phyloP scores from a whole-genome alignment of 2,113 vertebrate genomes.

The Leucopsar rothschildi region DNA sequence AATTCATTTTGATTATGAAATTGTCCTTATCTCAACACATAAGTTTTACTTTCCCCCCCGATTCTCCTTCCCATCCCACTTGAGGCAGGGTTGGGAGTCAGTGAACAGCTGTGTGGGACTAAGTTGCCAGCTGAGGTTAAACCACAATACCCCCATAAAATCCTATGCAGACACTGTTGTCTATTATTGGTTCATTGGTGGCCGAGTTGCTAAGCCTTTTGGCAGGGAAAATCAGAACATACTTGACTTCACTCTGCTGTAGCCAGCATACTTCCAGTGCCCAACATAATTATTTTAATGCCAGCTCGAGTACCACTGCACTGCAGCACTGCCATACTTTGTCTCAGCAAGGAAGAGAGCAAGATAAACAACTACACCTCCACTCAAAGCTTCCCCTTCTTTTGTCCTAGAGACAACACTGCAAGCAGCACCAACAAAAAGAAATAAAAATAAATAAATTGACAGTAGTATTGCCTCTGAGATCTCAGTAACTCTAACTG shows the following conservation, averaged over 20 bases:
- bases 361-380: neutral
- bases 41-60: neutral
- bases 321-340: slow-evolving; percentile 17
- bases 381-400: neutral
- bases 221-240: slow-evolving; percentile 25
- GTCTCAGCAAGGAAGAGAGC: neutral
- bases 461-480: neutral
- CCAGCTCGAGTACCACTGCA: neutral
- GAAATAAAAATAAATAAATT: neutral
- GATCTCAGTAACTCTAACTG: neutral
- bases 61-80: neutral
- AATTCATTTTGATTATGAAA: neutral
- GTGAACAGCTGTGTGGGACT: neutral
- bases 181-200: neutral
- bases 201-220: slow-evolving; percentile 7
- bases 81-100: neutral
- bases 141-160: neutral
- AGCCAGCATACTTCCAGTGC: slow-evolving; percentile 15
- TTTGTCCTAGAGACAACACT: neutral
- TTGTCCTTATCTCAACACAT: neutral
- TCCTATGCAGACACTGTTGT: neutral
- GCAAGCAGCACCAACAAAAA: neutral
- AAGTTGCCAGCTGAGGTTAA: neutral
- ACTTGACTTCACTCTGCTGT: neutral
- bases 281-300: neutral